Base-by-base conservation (phyloP, 2,888 invertebrate species). In the Thymelicus lineola region DNA sequence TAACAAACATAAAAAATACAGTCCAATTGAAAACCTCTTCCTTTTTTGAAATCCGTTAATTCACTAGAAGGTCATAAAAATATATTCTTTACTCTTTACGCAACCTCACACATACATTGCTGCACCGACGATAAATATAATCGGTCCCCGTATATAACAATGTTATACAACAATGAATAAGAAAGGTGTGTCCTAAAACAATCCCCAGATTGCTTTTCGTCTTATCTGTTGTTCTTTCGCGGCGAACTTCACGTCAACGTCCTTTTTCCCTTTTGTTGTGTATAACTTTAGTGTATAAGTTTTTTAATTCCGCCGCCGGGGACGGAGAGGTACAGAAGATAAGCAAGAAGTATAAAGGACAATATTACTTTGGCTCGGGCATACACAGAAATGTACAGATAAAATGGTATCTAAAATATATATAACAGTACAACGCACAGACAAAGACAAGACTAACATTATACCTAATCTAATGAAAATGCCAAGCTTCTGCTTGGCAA, bases 281-380 rank as follows among this genome's bases (percentile, higher is more conserved):
- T 62, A 48, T 62, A 50, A 62, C 66, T 67, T 73, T 42, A 64
- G 64, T 60, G 63, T 61, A 63, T 70, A 76, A 80, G 76, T 80
- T 78, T 79, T 80, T 80, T 78, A 79, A 79, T 79, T 77, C 79
- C 74, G 72, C 71, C 70, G 55, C 46, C 72, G 58, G 64, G 50
- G 35, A 36, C n/a, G 15, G 48, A 28, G 36, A 62, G 20, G n/a
- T 35, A 35, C n/a, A 15, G 15, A 62, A 62, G 62, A 62, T 35
- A 62, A 62, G 61, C 50, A 36, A 36, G 36, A 50, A 36, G 6
- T 62, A 62, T 36, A 50, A 28, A 46, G 46, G 46, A 46, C 61
- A 9, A 61, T 46, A 61, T 61, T 46, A 46, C 46, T 28, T 46
- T 46, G 20, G 53, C 20, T 53, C 7, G 9, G 53, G 20, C 20